Evolutionary conservation across 2,113 vertebrate genomes (phyloP).

Genomic region (Progne subis): DNA sequence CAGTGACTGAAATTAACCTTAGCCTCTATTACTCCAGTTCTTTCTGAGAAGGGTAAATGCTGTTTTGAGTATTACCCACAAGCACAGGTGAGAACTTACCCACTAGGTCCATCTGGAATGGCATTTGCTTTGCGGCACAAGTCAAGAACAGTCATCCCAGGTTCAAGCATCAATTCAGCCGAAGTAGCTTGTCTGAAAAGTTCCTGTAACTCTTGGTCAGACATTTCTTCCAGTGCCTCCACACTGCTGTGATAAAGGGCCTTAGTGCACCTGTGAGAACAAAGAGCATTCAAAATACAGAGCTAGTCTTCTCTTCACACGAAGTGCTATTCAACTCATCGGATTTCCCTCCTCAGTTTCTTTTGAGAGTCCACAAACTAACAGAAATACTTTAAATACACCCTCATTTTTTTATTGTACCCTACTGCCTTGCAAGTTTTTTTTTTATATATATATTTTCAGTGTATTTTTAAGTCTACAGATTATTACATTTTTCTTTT

Average conservation of each 20-base stretch:
- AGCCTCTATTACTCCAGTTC: neutral
- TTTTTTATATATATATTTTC: neutral
- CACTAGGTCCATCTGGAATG: constrained; percentile 88
- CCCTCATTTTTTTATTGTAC: rapidly evolving
- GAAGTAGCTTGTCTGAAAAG: constrained; percentile 90
- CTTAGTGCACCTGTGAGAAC: constrained; percentile 83
- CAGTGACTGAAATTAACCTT: neutral
- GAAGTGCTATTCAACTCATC: neutral
- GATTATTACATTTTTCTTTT: neutral
- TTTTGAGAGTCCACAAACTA: neutral
- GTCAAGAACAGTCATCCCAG: constrained; percentile 87
- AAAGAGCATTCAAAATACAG: neutral
- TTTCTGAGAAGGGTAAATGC: neutral
- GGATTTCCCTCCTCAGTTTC: neutral
- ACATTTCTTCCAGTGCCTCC: constrained; percentile 87
- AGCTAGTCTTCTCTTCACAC: neutral
- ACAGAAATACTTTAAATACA: neutral
- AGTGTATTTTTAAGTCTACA: neutral
- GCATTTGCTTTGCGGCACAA: constrained; percentile 84
- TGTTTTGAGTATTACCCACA: neutral
- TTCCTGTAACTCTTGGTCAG: constrained; percentile 89
- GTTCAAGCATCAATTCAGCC: constrained; percentile 88
- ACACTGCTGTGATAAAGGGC: constrained; percentile 86
- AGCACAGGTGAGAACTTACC: constrained; percentile 72
- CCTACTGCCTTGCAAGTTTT: neutral